Evolutionary conservation across 2,113 vertebrate genomes (phyloP).

Genomic region (Otolemur garnettii): DNA sequence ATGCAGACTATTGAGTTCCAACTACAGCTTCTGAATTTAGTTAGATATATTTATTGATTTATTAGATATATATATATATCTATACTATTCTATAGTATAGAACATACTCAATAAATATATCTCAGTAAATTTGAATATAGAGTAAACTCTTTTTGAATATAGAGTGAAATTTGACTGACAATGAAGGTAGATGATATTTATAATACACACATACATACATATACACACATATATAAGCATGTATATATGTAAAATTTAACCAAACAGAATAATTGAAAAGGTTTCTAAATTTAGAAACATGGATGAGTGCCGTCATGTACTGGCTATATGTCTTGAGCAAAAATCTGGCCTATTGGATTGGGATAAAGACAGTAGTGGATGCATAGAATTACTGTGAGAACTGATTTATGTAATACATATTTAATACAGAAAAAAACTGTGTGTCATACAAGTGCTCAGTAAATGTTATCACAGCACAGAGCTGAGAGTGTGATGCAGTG

Average conservation of each 20-base stretch:
- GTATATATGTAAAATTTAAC: background rate
- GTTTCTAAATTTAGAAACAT: background rate
- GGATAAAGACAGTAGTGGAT: background rate
- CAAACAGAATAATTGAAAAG: background rate
- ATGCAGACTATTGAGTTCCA: background rate
- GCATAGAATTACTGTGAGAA: background rate
- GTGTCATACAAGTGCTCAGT: background rate
- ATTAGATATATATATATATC: no score
- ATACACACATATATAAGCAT: background rate
- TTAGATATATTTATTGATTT: background rate
- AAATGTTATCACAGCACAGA: slow-evolving; percentile 38
- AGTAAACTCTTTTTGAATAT: background rate
- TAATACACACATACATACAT: no score
- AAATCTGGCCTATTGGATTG: background rate
- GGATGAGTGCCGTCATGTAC: background rate
- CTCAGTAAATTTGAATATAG: no score
- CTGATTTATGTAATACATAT: background rate
- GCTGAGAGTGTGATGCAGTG: background rate
- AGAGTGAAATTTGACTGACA: background rate
- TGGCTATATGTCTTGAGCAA: background rate
- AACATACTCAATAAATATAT: no score
- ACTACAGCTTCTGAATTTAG: background rate
- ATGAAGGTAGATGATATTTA: background rate
- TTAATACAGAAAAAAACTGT: background rate
- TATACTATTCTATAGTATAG: no score